Conservation (phyloP, 1,140 invertebrate genomes). For the Pseudoatta argentina region DNA sequence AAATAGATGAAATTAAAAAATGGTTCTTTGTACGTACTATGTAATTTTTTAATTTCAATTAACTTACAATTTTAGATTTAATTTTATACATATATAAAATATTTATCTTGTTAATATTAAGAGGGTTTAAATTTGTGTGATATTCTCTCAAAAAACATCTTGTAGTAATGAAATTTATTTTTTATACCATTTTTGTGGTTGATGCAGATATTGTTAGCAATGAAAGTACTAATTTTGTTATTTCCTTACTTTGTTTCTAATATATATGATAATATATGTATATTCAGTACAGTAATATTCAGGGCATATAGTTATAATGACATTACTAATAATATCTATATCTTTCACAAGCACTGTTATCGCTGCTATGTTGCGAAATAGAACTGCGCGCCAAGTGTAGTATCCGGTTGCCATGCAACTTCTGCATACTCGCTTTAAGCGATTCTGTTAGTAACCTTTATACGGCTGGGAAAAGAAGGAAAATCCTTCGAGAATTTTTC, state of each 20-base stretch:
- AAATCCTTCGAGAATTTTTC: slow-evolving; percentile 58
- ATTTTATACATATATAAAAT: background rate
- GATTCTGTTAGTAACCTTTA: slow-evolving; percentile 75
- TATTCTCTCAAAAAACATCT: background rate
- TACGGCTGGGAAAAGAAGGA: slow-evolving; percentile 55
- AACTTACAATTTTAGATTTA: background rate
- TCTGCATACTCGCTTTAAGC: slow-evolving; percentile 60
- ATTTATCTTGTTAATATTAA: slow-evolving; percentile 12
- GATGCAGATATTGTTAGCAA: background rate
- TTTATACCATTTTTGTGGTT: background rate
- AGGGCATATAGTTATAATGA: background rate
- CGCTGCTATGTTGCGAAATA: slow-evolving; percentile 22
- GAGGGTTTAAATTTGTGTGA: background rate
- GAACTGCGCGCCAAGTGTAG: slow-evolving; percentile 28
- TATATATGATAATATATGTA: background rate
- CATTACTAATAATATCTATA: slow-evolving; percentile 9
- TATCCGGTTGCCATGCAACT: slow-evolving; percentile 52
- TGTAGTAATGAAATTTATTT: background rate
- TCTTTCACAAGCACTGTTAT: slow-evolving; percentile 12
- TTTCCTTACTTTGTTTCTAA: background rate
- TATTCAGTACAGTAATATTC: background rate
- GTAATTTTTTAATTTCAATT: background rate
- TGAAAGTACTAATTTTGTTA: background rate
- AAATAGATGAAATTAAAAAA: background rate
- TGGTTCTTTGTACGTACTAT: background rate